Conservation (phyloP, 2,797 vertebrate genomes). For the Falco columbarius region DNA sequence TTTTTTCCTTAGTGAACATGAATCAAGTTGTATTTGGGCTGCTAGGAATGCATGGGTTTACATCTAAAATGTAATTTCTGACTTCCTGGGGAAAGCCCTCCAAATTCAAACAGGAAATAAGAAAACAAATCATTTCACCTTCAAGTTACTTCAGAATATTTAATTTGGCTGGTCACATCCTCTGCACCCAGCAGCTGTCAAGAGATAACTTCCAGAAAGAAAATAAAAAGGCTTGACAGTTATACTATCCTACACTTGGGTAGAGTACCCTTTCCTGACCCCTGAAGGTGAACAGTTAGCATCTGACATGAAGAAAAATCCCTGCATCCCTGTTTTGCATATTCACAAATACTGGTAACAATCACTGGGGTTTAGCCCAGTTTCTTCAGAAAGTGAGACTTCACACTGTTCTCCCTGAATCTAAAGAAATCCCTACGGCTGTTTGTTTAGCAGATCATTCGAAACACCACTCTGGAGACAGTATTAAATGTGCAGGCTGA, state of each 20-base stretch:
- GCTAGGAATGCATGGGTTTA: background rate
- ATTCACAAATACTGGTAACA: background rate
- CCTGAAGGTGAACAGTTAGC: background rate
- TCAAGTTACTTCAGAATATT: background rate
- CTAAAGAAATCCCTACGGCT: background rate
- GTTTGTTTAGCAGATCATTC: background rate
- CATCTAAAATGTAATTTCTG: background rate
- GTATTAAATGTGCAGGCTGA: background rate
- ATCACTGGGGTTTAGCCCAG: background rate
- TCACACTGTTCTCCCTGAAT: background rate
- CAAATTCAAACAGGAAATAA: background rate
- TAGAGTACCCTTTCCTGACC: background rate
- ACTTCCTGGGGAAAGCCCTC: background rate
- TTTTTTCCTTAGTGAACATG: background rate
- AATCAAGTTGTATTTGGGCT: background rate
- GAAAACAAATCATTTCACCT: background rate
- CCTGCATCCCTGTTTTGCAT: background rate
- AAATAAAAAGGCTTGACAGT: background rate
- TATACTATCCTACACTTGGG: background rate
- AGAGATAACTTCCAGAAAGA: background rate
- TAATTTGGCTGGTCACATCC: background rate
- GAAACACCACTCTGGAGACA: background rate
- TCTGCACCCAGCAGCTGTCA: background rate
- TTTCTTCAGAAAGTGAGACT: background rate
- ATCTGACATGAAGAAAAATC: background rate